Conservation (phyloP, 2,888 invertebrate species). For the Tachina grossa region DNA sequence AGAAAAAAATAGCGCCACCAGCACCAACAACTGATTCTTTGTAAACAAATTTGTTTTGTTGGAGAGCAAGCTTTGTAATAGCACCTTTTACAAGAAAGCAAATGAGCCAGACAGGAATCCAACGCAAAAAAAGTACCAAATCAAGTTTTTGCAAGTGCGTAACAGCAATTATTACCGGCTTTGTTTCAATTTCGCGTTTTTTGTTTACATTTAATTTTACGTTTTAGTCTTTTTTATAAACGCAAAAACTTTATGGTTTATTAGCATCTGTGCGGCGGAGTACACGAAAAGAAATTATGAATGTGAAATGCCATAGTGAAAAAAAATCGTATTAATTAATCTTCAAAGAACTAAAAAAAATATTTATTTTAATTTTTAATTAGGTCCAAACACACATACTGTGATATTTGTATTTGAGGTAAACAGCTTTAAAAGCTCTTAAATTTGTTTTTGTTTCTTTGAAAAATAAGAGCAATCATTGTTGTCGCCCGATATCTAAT, state of each 20-base stretch:
- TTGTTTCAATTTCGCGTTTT: constrained; percentile 34
- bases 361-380: too few relatives aligned
- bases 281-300: constrained; percentile 30
- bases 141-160: constrained; percentile 54
- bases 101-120: constrained; percentile 29
- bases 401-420: too few relatives aligned
- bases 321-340: too few relatives aligned
- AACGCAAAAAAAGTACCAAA: constrained; percentile 63
- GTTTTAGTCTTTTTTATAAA: not conserved
- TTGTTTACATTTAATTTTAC: constrained; percentile 12
- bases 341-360: too few relatives aligned
- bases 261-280: not conserved
- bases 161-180: constrained; percentile 18
- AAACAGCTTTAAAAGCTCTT: too few relatives aligned
- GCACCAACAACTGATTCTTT: constrained; percentile 33
- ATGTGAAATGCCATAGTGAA: not conserved
- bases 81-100: constrained; percentile 54
- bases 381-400: too few relatives aligned
- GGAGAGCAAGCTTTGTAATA: constrained; percentile 11
- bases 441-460: too few relatives aligned
- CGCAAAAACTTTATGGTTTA: constrained; percentile 24
- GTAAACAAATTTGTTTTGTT: constrained; percentile 40
- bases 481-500: too few relatives aligned
- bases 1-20: constrained; percentile 8
- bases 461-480: too few relatives aligned